phyloP scores from a whole-genome alignment of 2,797 vertebrate genomes.

The Alosa sapidissima region DNA sequence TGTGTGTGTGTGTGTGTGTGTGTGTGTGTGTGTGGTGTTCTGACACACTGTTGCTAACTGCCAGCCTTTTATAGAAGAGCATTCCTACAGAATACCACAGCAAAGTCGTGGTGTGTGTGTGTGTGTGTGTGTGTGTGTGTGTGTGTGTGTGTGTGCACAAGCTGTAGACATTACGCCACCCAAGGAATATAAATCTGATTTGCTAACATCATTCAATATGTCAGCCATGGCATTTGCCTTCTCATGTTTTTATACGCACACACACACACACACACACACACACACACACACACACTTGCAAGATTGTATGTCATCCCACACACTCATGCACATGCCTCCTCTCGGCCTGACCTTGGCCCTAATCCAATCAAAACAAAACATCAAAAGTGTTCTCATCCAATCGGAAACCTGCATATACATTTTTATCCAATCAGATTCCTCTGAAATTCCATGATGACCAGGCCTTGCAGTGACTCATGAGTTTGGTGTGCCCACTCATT shows the following conservation, averaged over 20 bases:
- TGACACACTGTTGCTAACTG: constrained; percentile 33
- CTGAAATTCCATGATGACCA: not conserved
- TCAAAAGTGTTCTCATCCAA: not conserved
- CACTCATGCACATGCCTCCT: not conserved
- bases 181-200: constrained; percentile 15
- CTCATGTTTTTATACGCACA: not conserved
- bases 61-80: constrained; percentile 60
- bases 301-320: not conserved
- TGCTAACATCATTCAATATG: constrained; percentile 14
- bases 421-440: not conserved
- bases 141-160: not conserved
- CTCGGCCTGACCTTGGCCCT: not conserved
- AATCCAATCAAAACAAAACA: not conserved
- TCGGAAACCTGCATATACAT: not conserved
- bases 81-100: constrained; percentile 42
- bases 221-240: constrained; percentile 10
- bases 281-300: not conserved
- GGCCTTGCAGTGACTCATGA: not conserved
- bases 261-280: constrained; percentile 7
- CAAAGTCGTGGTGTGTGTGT: not conserved
- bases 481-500: not conserved
- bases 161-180: constrained; percentile 14
- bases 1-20: not conserved
- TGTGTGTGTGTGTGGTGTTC: not conserved
- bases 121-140: constrained; percentile 9